These are phyloP conservation scores for Anoura caudifer DNA, from an alignment of 2,113 vertebrate genomes.

Conservation along the genomic window DNA sequence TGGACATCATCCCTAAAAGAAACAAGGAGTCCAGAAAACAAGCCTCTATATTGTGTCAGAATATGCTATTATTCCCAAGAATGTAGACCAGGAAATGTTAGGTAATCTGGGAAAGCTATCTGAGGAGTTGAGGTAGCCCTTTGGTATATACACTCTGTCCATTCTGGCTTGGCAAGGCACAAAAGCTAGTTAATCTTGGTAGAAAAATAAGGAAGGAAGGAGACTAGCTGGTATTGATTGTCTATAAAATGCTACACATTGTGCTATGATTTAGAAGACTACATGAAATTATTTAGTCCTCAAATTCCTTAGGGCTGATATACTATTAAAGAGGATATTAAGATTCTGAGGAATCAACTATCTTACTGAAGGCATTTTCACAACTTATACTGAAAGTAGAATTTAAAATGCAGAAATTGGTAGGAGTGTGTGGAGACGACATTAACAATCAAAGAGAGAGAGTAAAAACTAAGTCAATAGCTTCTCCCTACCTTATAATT, in stretches of 20 bases:
- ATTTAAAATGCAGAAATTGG: not conserved
- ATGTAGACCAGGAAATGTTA: not conserved
- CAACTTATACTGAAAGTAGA: not conserved
- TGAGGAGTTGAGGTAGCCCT: not conserved
- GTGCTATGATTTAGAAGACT: not conserved
- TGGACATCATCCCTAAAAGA: not conserved
- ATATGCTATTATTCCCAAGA: not conserved
- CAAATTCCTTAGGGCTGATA: not conserved
- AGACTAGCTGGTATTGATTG: not conserved
- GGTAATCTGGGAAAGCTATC: not conserved
- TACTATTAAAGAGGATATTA: not conserved
- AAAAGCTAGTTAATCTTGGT: not conserved
- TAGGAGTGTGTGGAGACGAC: not conserved
- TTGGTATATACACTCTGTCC: not conserved
- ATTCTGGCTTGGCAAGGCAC: not conserved
- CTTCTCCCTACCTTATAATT: not conserved
- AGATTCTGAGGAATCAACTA: not conserved
- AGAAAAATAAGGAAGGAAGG: not conserved
- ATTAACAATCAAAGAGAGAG: not conserved
- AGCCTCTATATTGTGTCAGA: not conserved
- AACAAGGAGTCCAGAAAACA: not conserved
- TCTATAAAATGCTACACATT: not conserved
- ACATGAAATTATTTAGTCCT: not conserved
- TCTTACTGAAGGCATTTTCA: not conserved
- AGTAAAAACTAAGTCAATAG: not conserved